Evolutionary conservation across 2,797 vertebrate species (phyloP).

Genomic region (Gobio occitaniae): DNA sequence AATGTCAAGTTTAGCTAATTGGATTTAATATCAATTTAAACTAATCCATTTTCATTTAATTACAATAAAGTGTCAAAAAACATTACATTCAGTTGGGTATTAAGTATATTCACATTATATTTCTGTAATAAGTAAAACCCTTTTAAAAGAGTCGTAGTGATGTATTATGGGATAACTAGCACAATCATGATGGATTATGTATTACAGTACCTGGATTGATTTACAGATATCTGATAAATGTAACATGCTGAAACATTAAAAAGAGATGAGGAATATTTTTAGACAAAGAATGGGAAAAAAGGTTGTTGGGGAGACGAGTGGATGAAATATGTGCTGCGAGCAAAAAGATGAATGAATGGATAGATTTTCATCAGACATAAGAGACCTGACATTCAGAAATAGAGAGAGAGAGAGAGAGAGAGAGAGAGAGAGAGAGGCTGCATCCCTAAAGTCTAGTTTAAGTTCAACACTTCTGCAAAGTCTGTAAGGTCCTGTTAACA

Average conservation of each 20-base stretch:
- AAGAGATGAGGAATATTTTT: not conserved
- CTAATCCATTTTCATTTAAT: not conserved
- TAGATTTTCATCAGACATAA: constrained; percentile 45
- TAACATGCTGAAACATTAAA: constrained; percentile 17
- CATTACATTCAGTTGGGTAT: not conserved
- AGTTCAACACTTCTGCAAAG: constrained; percentile 27
- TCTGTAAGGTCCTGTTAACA: not conserved
- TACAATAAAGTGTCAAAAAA: not conserved
- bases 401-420: not conserved
- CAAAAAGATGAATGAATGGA: constrained; percentile 27
- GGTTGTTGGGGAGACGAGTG: not conserved
- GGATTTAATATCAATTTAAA: not conserved
- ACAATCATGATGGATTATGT: not conserved
- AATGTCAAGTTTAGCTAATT: not conserved
- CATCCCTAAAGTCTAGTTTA: constrained; percentile 29
- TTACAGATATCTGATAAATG: not conserved
- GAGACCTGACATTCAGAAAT: constrained; percentile 45
- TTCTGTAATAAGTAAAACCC: not conserved
- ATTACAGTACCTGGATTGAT: not conserved
- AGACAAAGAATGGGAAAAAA: not conserved
- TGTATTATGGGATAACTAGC: not conserved
- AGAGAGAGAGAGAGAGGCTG: not conserved
- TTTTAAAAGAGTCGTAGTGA: not conserved
- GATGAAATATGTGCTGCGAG: constrained; percentile 25
- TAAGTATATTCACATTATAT: not conserved